A percentile compares a stretch with the other conserved stretches of the same genome.
phyloP scores from a whole-genome alignment of 2,888 invertebrate species.

The Apotomis betuletana region DNA sequence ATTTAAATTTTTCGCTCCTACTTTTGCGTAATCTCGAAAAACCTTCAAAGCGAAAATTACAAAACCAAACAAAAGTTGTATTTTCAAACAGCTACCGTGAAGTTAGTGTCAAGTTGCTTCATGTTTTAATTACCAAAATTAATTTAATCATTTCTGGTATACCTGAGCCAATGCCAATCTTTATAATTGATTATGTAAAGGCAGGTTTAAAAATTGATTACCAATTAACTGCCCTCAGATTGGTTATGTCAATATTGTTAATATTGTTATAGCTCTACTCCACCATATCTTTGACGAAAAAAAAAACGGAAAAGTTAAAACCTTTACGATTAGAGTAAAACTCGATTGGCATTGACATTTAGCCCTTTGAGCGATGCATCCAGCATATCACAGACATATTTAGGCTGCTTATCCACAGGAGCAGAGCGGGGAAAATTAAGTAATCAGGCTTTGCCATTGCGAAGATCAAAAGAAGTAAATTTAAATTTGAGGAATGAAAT shows the following conservation, averaged over 20 bases:
- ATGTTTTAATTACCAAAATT: constrained; percentile 29
- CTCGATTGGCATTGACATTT: too few species aligned
- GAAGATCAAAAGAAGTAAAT: too few species aligned
- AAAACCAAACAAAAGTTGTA: constrained; percentile 14
- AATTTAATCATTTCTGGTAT: constrained; percentile 21
- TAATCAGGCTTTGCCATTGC: too few species aligned
- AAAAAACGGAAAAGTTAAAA: too few species aligned
- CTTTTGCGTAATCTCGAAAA: neutral
- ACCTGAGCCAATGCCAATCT: constrained; percentile 26
- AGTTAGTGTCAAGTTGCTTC: constrained; percentile 23
- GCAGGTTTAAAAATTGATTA: constrained; percentile 6
- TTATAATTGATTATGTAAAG: constrained; percentile 24
- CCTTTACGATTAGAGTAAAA: too few species aligned
- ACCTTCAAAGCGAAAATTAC: constrained; percentile 6
- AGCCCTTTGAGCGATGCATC: too few species aligned
- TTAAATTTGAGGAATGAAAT: too few species aligned
- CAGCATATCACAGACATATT: too few species aligned
- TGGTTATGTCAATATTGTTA: constrained; percentile 8
- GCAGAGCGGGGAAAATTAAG: too few species aligned
- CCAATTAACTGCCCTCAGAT: constrained; percentile 3
- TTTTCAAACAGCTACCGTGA: constrained; percentile 22
- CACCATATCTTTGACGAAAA: too few species aligned
- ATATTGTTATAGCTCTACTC: neutral
- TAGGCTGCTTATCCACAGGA: too few species aligned
- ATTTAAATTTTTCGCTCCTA: too few species aligned